These are phyloP conservation scores for Felis chaus DNA, from an alignment of 2,113 vertebrate genomes.

Conservation along the genomic window DNA sequence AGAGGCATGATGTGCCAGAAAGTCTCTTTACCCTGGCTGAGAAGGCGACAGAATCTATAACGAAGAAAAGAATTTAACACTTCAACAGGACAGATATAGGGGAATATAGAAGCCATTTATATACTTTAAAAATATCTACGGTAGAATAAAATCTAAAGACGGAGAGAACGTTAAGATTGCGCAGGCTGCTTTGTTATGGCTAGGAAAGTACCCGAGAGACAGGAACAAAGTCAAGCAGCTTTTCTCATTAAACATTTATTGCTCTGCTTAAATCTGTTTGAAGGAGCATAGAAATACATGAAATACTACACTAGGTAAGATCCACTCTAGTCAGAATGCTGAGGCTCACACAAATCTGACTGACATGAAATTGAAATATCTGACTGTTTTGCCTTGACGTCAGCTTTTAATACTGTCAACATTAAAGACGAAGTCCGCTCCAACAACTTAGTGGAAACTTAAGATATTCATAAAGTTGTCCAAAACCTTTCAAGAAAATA, in stretches of 20 bases:
- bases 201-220: not conserved
- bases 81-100: not conserved
- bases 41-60: not conserved
- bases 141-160: not conserved
- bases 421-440: not conserved
- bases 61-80: not conserved
- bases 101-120: not conserved
- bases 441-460: not conserved
- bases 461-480: not conserved
- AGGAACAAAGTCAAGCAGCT: slow-evolving; percentile 45
- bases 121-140: not conserved
- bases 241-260: slow-evolving; percentile 51
- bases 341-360: not conserved
- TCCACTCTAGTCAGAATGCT: not conserved
- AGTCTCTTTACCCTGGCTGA: not conserved
- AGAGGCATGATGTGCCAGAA: not conserved
- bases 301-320: not conserved
- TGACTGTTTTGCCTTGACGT: not conserved
- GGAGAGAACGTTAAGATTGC: not conserved
- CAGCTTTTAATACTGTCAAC: not conserved
- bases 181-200: not conserved
- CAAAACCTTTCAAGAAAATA: slow-evolving; percentile 57
- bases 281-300: not conserved
- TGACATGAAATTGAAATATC: not conserved
- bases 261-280: slow-evolving; percentile 31